phyloP scores from a whole-genome alignment of 92 coral and sea anemone genomes.

The Porites rus region DNA sequence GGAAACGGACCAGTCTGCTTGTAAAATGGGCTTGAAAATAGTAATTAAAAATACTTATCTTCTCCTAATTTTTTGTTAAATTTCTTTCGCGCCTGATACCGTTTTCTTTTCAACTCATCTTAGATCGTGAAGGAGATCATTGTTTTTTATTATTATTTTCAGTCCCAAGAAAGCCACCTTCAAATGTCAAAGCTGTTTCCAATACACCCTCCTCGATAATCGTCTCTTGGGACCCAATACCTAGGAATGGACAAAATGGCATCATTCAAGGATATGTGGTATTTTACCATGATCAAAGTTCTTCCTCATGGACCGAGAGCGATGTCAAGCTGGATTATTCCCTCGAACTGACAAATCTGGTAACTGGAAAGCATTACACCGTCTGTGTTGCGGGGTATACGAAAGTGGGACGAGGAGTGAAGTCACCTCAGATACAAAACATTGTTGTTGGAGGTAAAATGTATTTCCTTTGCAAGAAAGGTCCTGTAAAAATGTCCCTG shows the following conservation, averaged over 20 bases:
- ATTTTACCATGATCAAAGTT: slow-evolving; percentile 24
- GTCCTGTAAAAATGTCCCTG: too few relatives aligned
- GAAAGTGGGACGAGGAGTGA: slow-evolving; percentile 51
- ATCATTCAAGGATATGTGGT: slow-evolving; percentile 56
- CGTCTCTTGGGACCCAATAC: slow-evolving; percentile 56
- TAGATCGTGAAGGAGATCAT: not conserved
- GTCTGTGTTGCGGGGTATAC: slow-evolving; percentile 74
- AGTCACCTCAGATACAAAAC: not conserved
- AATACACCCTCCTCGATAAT: slow-evolving; percentile 40
- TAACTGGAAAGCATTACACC: slow-evolving; percentile 39
- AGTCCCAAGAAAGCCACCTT: slow-evolving; percentile 60
- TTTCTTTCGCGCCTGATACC: not conserved
- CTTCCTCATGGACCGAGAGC: not conserved
- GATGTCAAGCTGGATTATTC: not conserved
- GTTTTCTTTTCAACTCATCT: not conserved
- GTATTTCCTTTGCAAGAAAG: not conserved
- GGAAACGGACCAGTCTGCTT: too few relatives aligned
- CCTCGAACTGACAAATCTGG: slow-evolving; percentile 25
- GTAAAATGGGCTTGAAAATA: too few relatives aligned
- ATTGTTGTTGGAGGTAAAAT: slow-evolving; percentile 27
- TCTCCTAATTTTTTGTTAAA: not conserved
- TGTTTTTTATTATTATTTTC: not conserved
- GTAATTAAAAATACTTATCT: too few relatives aligned
- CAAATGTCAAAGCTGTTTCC: slow-evolving; percentile 46
- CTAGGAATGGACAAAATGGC: slow-evolving; percentile 47